phyloP scores from a whole-genome alignment of 2,888 invertebrate genomes.

The Euplagia quadripunctaria region DNA sequence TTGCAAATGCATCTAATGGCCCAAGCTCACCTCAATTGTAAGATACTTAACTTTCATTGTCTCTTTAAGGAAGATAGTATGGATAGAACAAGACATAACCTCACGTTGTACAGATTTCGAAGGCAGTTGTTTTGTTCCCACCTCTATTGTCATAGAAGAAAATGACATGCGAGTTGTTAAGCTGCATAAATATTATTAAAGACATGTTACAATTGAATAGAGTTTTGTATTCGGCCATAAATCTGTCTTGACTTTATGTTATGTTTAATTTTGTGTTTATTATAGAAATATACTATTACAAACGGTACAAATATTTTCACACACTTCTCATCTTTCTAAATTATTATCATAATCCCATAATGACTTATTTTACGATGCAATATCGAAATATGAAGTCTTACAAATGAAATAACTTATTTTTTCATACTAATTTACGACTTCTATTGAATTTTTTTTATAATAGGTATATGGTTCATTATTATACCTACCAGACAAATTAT shows the following conservation, averaged over 20 bases:
- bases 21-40: too few relatives aligned
- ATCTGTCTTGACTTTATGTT: neutral
- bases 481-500: neutral
- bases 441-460: neutral
- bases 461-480: neutral
- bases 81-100: too few relatives aligned
- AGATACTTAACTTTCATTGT: too few relatives aligned
- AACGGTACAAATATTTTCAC: conserved; percentile 2
- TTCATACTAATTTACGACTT: neutral
- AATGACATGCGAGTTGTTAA: too few relatives aligned
- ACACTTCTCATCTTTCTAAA: conserved; percentile 14
- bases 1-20: too few relatives aligned
- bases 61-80: too few relatives aligned
- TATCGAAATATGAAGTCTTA: conserved; percentile 24
- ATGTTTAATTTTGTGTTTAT: neutral
- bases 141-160: too few relatives aligned
- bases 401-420: conserved; percentile 10
- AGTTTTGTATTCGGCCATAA: neutral
- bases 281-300: neutral
- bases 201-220: neutral
- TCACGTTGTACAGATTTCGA: too few relatives aligned
- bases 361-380: conserved; percentile 31
- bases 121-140: too few relatives aligned
- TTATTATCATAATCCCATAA: conserved; percentile 23
- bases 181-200: too few relatives aligned